Percentiles rank a stretch among this genome's conserved stretches.
Evolutionary conservation across 2,888 invertebrate genomes (phyloP).

Genomic region (Dryococelus australis): DNA sequence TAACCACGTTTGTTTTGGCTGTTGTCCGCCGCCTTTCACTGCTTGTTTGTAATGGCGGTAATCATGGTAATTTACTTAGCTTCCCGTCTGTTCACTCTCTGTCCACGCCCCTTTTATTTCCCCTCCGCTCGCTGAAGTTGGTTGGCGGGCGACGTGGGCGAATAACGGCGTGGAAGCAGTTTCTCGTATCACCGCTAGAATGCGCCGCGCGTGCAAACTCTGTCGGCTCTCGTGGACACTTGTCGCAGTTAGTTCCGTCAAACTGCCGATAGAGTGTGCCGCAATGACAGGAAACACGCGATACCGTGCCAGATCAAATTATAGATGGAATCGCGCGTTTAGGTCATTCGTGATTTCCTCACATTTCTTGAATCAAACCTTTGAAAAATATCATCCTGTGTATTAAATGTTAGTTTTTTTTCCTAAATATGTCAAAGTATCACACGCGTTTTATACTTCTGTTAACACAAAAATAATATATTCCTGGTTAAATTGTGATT

Average conservation of each 20-base stretch:
- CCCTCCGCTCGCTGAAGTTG: neutral
- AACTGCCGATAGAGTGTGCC: neutral
- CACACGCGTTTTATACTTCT: no score
- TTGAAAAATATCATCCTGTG: no score
- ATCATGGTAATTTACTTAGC: conserved; percentile 43
- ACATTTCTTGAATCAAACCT: no score
- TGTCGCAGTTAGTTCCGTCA: neutral
- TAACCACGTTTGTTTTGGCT: conserved; percentile 17
- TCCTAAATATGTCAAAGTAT: no score
- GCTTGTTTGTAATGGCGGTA: conserved; percentile 39
- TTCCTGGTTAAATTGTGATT: no score
- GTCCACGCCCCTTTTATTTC: conserved; percentile 1
- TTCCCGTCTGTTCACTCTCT: neutral
- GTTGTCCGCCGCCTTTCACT: conserved; percentile 38
- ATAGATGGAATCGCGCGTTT: no score
- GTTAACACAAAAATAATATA: no score
- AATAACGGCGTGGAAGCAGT: neutral
- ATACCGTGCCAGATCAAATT: neutral
- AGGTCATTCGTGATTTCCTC: no score
- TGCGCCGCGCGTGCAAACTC: conserved; percentile 3
- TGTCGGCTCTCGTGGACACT: neutral
- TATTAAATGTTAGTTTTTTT: no score
- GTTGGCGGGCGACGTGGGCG: neutral
- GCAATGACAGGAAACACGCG: neutral
- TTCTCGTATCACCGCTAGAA: conserved; percentile 4